Percentiles rank a stretch among this genome's conserved stretches.
phyloP scores from a whole-genome alignment of 1,140 invertebrate genomes.

The Trigoniulus corallinus region DNA sequence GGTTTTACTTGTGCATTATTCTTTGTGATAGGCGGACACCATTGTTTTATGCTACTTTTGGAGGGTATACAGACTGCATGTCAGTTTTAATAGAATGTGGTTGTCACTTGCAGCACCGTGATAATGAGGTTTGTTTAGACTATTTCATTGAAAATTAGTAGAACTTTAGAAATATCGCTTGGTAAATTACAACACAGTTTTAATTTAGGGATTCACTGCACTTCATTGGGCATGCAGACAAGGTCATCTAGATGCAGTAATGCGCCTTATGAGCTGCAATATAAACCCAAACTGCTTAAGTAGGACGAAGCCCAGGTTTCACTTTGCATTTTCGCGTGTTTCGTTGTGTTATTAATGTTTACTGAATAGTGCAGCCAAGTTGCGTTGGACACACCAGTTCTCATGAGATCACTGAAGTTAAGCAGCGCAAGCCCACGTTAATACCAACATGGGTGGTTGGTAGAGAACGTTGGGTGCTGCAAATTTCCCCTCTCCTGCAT shows the following conservation, averaged over 20 bases:
- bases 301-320: no score
- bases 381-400: no score
- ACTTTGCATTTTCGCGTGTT: no score
- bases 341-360: no score
- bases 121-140: conserved; percentile 22
- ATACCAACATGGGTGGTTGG: no score
- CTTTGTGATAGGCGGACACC: conserved; percentile 19
- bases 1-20: neutral
- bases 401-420: no score
- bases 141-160: conserved; percentile 1
- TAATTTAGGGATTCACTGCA: conserved; percentile 26
- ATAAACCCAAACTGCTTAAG: conserved; percentile 28
- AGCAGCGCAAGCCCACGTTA: no score
- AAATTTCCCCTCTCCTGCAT: no score
- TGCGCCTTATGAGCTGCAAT: conserved; percentile 24
- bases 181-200: conserved; percentile 6
- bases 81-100: conserved; percentile 27
- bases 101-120: conserved; percentile 23
- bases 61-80: conserved; percentile 29
- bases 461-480: no score
- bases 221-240: conserved; percentile 29
- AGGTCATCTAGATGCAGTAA: conserved; percentile 27
- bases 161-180: no score
- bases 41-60: conserved; percentile 28
- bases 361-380: no score